phyloP scores from a whole-genome alignment of 2,888 invertebrate species.

The Alitta virens region DNA sequence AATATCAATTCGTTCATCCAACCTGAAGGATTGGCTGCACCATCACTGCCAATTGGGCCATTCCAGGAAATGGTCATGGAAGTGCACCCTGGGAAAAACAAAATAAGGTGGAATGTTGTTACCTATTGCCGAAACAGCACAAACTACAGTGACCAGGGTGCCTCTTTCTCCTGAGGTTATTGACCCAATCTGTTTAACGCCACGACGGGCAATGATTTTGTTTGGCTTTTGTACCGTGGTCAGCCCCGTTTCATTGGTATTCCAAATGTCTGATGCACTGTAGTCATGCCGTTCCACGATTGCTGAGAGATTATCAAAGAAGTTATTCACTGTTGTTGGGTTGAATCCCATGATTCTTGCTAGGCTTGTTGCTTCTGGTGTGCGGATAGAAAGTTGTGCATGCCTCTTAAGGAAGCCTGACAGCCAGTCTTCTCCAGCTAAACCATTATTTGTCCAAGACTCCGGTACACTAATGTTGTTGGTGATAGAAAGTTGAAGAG shows the following conservation, averaged over 20 bases:
- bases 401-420: not conserved
- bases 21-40: too few species aligned
- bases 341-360: conserved; percentile 3
- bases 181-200: conserved; percentile 3
- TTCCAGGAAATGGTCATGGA: too few species aligned
- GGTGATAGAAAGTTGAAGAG: too few species aligned
- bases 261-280: conserved; percentile 1
- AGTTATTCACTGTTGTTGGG: not conserved
- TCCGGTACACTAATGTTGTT: too few species aligned
- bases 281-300: not conserved
- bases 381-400: not conserved
- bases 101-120: conserved; percentile 18
- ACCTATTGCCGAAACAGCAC: conserved; percentile 17
- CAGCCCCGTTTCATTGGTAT: conserved; percentile 15
- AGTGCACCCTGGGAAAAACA: conserved; percentile 12
- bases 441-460: too few species aligned
- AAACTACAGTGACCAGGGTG: too few species aligned
- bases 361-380: conserved; percentile 11
- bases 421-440: not conserved
- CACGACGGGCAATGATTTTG: conserved; percentile 4
- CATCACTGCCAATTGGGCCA: too few species aligned
- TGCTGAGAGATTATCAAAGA: conserved; percentile 6
- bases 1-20: too few species aligned
- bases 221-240: conserved; percentile 10
- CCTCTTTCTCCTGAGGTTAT: not conserved